These are phyloP conservation scores for Phrynosoma blainvillii DNA, from an alignment of 2,113 vertebrate genomes.

Conservation along the genomic window DNA sequence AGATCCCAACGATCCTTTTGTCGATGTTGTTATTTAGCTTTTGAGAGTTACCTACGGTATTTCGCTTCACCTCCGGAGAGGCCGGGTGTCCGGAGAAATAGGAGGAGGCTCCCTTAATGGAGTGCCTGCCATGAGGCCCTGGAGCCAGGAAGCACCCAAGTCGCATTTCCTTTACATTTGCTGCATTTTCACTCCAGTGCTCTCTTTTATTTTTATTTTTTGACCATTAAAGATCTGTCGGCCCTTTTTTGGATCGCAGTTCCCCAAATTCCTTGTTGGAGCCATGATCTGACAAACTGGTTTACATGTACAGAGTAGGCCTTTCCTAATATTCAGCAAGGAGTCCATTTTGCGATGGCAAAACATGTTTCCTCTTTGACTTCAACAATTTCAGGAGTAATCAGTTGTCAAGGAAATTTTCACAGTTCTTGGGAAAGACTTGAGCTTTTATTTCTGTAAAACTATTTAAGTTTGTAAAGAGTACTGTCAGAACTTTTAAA, in stretches of 20 bases:
- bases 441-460: background rate
- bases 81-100: no score
- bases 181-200: background rate
- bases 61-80: background rate
- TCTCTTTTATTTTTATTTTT: background rate
- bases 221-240: no score
- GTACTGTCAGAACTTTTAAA: constrained; percentile 14
- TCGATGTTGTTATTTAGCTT: background rate
- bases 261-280: background rate
- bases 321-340: background rate
- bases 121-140: background rate
- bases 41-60: background rate
- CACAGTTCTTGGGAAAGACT: constrained; percentile 39
- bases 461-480: background rate
- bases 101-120: no score
- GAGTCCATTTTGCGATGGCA: background rate
- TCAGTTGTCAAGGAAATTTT: constrained; percentile 46
- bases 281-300: background rate
- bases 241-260: background rate
- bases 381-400: background rate
- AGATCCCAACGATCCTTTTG: background rate
- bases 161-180: background rate
- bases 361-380: background rate
- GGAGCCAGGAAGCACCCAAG: constrained; percentile 13
- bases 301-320: background rate